A percentile compares a stretch with the other conserved stretches of the same genome.
Evolutionary conservation across 2,113 vertebrate genomes (phyloP).

Genomic region (Lepidiolamprologus cunningtoni): DNA sequence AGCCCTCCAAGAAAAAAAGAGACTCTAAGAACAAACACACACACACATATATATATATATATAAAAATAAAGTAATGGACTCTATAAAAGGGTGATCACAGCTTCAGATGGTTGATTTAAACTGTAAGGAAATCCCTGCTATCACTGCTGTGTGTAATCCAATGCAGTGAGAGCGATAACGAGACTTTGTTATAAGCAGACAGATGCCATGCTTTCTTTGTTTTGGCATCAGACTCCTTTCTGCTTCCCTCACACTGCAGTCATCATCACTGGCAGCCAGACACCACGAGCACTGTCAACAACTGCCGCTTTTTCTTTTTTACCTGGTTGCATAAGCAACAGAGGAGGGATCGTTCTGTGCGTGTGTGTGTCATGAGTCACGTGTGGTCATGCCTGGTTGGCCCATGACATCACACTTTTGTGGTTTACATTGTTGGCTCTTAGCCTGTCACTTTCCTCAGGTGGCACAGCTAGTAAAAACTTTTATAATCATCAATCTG

Average conservation of each 20-base stretch:
- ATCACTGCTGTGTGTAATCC: not conserved
- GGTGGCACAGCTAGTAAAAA: not conserved
- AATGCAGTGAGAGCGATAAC: not conserved
- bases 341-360: not conserved
- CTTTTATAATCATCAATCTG: not conserved
- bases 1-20: not conserved
- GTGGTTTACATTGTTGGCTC: constrained; percentile 32
- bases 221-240: constrained; percentile 13
- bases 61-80: not conserved
- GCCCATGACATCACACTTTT: constrained; percentile 29
- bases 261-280: constrained; percentile 23
- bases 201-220: constrained; percentile 26
- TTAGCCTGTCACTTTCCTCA: not conserved
- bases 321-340: constrained; percentile 30
- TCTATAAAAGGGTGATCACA: not conserved
- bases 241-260: constrained; percentile 1
- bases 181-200: constrained; percentile 17
- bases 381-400: constrained; percentile 1
- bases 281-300: constrained; percentile 11
- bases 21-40: not conserved
- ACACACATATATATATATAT: fast-evolving
- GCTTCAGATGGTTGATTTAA: not conserved
- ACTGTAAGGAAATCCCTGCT: not conserved
- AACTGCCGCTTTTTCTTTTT: constrained; percentile 31
- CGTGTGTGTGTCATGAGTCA: not conserved